Conservation (phyloP, 2,888 invertebrate genomes). For the Leptothorax acervorum region DNA sequence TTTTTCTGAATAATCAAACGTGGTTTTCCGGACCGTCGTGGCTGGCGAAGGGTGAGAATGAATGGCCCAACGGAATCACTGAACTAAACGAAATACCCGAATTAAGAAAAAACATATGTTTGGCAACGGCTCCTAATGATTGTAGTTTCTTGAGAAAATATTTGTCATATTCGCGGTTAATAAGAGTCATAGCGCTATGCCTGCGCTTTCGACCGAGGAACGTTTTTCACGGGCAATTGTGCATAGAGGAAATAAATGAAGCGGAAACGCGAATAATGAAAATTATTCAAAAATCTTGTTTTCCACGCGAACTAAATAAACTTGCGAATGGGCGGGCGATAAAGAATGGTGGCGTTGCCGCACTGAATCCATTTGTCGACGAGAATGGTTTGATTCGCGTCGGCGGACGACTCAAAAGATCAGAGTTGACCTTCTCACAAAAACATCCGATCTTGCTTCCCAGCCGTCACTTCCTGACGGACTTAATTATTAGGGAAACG, state of each 20-base stretch:
- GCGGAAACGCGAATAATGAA: neutral
- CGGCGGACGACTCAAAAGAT: neutral
- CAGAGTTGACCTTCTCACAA: neutral
- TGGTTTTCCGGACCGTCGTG: conserved; percentile 29
- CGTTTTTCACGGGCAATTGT: neutral
- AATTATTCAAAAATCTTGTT: neutral
- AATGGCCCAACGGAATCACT: neutral
- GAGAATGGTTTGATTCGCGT: neutral
- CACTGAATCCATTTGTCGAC: neutral
- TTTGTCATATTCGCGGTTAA: neutral
- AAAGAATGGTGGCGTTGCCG: neutral
- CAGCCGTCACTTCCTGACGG: neutral
- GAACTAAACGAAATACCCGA: neutral
- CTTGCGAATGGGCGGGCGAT: neutral
- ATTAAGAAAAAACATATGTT: neutral
- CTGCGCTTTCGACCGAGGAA: neutral
- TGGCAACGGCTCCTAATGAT: neutral
- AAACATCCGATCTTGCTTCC: neutral
- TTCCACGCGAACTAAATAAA: neutral
- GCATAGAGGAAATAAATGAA: neutral
- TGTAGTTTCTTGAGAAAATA: neutral
- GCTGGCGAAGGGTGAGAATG: neutral
- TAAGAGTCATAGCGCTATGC: neutral
- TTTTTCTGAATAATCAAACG: neutral
- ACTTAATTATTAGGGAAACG: neutral